Conservation (phyloP, 2,797 vertebrate genomes). For the Chiropotes sagulatus region DNA sequence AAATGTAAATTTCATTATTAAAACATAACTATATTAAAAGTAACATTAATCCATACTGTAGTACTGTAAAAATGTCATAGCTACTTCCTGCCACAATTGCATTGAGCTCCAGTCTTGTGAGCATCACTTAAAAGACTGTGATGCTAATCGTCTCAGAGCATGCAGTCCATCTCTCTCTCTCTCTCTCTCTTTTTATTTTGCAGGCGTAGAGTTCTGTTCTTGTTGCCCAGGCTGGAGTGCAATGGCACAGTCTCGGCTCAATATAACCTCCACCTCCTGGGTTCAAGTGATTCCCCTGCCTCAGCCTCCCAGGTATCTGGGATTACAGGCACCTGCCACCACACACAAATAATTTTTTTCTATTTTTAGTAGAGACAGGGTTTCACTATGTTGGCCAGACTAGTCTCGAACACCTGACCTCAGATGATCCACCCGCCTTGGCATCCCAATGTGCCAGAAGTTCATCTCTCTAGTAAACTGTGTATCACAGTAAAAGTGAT, state of each 20-base stretch:
- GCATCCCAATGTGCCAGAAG: not conserved
- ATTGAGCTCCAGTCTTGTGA: too few species aligned
- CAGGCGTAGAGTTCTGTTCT: not conserved
- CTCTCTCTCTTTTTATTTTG: too few species aligned
- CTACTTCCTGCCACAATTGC: not conserved
- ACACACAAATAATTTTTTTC: not conserved
- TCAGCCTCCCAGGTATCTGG: not conserved
- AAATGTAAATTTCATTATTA: not conserved
- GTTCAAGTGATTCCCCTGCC: not conserved
- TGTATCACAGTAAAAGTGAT: not conserved
- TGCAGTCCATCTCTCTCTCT: not conserved
- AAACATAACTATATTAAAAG: not conserved
- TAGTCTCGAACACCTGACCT: not conserved
- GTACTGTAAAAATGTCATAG: not conserved
- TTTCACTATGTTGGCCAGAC: not conserved
- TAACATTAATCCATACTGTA: not conserved
- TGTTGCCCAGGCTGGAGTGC: not conserved
- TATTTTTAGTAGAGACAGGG: not conserved
- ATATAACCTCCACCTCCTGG: not conserved
- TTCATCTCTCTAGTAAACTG: not conserved
- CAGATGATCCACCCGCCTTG: not conserved
- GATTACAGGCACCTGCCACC: not conserved
- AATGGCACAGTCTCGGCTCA: rapidly evolving
- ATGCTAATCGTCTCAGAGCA: not conserved
- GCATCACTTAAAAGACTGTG: not conserved